These are phyloP conservation scores for Myotis planiceps DNA, from an alignment of 2,797 vertebrate genomes.

Conservation along the genomic window DNA sequence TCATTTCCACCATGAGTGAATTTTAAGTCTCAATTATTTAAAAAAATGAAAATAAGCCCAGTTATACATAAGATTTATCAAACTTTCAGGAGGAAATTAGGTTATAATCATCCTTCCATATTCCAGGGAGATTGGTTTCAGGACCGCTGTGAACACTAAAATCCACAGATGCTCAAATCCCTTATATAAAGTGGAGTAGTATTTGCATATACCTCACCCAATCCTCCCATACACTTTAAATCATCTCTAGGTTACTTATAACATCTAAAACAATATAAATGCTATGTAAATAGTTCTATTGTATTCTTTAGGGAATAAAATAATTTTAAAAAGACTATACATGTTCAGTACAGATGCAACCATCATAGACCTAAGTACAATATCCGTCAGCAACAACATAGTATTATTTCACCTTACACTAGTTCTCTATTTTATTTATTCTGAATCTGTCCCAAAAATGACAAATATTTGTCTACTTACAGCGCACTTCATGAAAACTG, in stretches of 20 bases:
- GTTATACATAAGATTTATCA: background rate
- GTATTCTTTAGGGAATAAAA: background rate
- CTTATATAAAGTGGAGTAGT: background rate
- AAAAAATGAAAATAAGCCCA: constrained; percentile 22
- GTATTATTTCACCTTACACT: background rate
- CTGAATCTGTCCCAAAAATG: constrained; percentile 49
- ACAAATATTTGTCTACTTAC: constrained; percentile 60
- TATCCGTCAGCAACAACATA: background rate
- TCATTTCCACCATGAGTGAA: background rate
- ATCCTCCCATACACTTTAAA: background rate
- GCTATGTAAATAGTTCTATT: background rate
- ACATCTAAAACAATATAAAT: background rate
- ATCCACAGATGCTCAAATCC: background rate
- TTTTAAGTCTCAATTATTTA: constrained; percentile 30
- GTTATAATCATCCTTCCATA: background rate
- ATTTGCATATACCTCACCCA: background rate
- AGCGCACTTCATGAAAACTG: background rate
- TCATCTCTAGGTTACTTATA: background rate
- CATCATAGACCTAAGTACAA: background rate
- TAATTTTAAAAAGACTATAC: background rate
- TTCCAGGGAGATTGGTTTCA: background rate
- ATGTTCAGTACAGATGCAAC: background rate
- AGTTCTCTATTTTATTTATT: constrained; percentile 59
- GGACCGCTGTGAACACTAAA: background rate
- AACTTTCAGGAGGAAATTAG: background rate